Evolutionary conservation across 2,888 invertebrate genomes (phyloP), one percentile per base, ranked within the genome.

Genomic region (Drosophila lutescens): DNA sequence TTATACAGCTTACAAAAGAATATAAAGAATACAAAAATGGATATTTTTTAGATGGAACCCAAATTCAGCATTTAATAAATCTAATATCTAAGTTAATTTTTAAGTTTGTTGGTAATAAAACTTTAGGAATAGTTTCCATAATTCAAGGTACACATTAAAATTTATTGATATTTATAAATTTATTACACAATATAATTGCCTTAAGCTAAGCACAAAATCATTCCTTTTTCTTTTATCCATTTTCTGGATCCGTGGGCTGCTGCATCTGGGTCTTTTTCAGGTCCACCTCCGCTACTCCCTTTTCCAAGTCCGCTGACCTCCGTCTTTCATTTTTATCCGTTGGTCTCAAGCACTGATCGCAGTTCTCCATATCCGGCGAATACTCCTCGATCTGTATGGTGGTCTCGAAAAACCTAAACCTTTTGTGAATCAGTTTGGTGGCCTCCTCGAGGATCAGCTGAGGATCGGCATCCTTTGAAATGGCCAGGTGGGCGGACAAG

Each of bases 311-410:
- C 13, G 1, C 8, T 5, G 17, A 2, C 1, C 10, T 47, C 1
- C 17, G 32, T 12, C 7, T 12, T 3, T 6, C 40, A n/a, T 10
- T 63, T 34, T 41, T 62, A 0, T 26, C 57, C 9, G 13, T 1
- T 20, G 71, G 78, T 1, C 41, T 44, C 12, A 49, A 8, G n/a
- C 84, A 78, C 26, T 81, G 74, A 1, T 53, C 32, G n/a, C 77
- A 84, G n/a, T 76, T 38, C 69, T 79, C 54, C 82, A 83, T 83
- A 20, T 47, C 61, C 1, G 68, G 59, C 8, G 58, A 51, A 15
- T 78, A 85, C n/a, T 77, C 86, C 51, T 86, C 85, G 34, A 86
- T 80, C 49, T 86, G 85, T 30, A 86, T 83, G 36, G 85, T 86
- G 0, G 89, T 89, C 68, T 86, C 85, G 13, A 76, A 89, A 49